These are phyloP conservation scores for Drosophila ficusphila DNA, from an alignment of 1,140 invertebrate genomes.

Conservation along the genomic window DNA sequence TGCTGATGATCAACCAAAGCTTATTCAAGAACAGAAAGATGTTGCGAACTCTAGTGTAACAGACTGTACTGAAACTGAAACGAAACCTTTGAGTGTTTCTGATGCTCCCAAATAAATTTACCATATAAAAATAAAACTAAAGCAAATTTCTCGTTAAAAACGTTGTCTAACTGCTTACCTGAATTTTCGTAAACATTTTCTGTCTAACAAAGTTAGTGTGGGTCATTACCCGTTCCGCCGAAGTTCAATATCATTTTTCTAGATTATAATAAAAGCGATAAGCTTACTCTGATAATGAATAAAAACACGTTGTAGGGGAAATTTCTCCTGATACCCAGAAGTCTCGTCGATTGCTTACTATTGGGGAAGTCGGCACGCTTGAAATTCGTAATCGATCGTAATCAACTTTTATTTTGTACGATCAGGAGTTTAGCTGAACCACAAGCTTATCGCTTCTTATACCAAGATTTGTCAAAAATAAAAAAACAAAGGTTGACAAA, in stretches of 20 bases:
- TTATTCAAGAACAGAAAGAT: background rate
- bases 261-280: background rate
- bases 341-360: slow-evolving; percentile 1
- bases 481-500: too few relatives aligned
- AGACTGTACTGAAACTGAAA: background rate
- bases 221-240: background rate
- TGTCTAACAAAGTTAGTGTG: too few relatives aligned
- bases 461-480: too few relatives aligned
- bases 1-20: background rate
- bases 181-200: too few relatives aligned
- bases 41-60: background rate
- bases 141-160: too few relatives aligned
- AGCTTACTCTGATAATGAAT: background rate
- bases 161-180: too few relatives aligned
- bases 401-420: too few relatives aligned
- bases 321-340: background rate
- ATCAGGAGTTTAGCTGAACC: too few relatives aligned
- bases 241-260: slow-evolving; percentile 2
- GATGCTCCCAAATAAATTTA: too few relatives aligned
- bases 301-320: background rate
- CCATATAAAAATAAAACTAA: too few relatives aligned
- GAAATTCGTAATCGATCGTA: background rate
- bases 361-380: background rate
- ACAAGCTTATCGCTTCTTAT: too few relatives aligned
- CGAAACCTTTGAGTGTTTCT: background rate